Evolutionary conservation across 2,113 vertebrate species (phyloP).

Genomic region (Phodopus roborovskii): DNA sequence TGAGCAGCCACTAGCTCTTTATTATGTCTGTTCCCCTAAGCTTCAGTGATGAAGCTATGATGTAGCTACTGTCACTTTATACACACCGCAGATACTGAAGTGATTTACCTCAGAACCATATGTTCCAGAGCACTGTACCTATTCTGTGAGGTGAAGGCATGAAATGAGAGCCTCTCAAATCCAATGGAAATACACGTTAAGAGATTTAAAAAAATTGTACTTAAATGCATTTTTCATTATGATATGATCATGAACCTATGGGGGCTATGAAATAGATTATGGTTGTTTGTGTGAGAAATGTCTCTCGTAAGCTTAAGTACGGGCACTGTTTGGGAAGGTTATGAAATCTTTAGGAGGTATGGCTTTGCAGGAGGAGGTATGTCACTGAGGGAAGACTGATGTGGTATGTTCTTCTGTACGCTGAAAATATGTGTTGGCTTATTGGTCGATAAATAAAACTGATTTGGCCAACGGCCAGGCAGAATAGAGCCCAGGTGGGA

Average conservation of each 20-base stretch:
- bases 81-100: background rate
- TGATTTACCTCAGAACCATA: background rate
- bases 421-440: too few relatives aligned
- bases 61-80: background rate
- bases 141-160: background rate
- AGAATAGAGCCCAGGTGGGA: too few relatives aligned
- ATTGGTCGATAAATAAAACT: too few relatives aligned
- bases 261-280: background rate
- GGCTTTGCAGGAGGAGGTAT: background rate
- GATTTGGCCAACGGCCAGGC: too few relatives aligned
- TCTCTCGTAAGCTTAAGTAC: background rate
- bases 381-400: background rate
- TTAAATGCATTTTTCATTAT: background rate
- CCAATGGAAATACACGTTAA: background rate
- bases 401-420: too few relatives aligned
- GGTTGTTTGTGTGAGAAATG: background rate
- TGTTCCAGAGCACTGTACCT: background rate
- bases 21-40: background rate
- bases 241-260: background rate
- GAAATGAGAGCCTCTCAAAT: background rate
- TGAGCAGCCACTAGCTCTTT: constrained; percentile 7
- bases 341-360: background rate
- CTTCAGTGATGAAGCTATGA: background rate
- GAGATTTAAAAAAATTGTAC: background rate
- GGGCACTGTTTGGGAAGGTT: background rate